Conservation (phyloP, 2,888 invertebrate genomes). For the Tinea trinotella region DNA sequence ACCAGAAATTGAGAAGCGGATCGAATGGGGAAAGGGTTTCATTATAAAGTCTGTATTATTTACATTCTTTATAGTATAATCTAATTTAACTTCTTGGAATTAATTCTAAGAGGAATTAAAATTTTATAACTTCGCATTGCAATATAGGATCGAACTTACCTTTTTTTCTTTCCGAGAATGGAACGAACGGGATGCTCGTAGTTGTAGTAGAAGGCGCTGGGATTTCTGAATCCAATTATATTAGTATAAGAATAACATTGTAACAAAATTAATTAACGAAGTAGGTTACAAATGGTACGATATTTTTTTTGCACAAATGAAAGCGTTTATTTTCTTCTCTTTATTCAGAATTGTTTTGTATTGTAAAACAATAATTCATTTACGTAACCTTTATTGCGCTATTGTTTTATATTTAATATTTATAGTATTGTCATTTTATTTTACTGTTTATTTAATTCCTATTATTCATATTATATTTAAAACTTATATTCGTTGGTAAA, state of each 20-base stretch:
- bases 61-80: conserved; percentile 5
- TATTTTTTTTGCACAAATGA: not conserved
- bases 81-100: conserved; percentile 1
- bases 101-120: not conserved
- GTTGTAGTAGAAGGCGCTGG: conserved; percentile 86
- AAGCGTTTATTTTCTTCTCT: not conserved
- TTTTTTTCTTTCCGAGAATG: conserved; percentile 75
- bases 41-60: conserved; percentile 31
- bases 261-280: conserved; percentile 4
- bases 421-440: too few species aligned
- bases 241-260: not conserved
- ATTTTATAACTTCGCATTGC: not conserved
- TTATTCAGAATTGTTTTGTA: not conserved
- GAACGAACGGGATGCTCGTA: conserved; percentile 67
- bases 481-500: too few species aligned
- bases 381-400: too few species aligned
- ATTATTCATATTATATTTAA: too few species aligned
- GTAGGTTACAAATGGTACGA: not conserved
- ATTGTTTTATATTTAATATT: too few species aligned
- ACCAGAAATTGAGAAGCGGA: conserved; percentile 32
- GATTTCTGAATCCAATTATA: conserved; percentile 75
- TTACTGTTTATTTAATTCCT: too few species aligned
- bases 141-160: conserved; percentile 60
- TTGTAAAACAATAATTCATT: too few species aligned
- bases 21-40: conserved; percentile 34